phyloP scores from a whole-genome alignment of 23 tunicate species.

The Phallusia fumigata region DNA sequence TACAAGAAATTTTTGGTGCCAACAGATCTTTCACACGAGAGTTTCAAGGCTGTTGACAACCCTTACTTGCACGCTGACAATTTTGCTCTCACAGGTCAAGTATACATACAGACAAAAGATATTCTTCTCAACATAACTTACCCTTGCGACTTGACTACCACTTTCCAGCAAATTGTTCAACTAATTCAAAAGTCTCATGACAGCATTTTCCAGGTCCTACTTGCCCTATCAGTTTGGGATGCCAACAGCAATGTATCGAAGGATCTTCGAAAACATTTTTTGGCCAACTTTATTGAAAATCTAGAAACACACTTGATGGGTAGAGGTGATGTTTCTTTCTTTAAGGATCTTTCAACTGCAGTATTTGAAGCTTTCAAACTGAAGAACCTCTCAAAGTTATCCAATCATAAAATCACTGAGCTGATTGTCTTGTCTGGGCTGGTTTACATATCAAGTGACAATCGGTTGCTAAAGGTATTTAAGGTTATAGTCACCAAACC shows the following conservation, averaged over 20 bases:
- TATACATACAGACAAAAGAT: conserved; percentile 25
- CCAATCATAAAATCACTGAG: not conserved
- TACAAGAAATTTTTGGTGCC: conserved; percentile 22
- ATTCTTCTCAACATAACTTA: conserved; percentile 10
- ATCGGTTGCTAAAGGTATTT: conserved; percentile 26
- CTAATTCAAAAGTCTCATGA: conserved; percentile 23
- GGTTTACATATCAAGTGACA: not conserved
- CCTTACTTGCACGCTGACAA: conserved; percentile 23
- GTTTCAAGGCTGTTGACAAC: not conserved
- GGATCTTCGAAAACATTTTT: conserved; percentile 5
- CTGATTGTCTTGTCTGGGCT: not conserved
- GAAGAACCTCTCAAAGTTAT: not conserved
- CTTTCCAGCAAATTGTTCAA: conserved; percentile 14
- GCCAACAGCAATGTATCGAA: conserved; percentile 7
- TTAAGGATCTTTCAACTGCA: conserved; percentile 10
- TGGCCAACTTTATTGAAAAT: not conserved
- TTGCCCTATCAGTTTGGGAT: conserved; percentile 45
- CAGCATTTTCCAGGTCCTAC: conserved; percentile 25
- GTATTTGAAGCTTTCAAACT: conserved; percentile 1
- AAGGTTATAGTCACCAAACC: conserved; percentile 27
- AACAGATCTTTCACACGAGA: not conserved
- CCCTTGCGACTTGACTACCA: not conserved
- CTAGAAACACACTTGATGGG: conserved; percentile 19
- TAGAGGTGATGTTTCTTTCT: not conserved
- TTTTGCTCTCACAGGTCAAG: conserved; percentile 26